A percentile compares a stretch with the other conserved stretches of the same genome.
phyloP scores from a whole-genome alignment of 2,113 vertebrate species.

The Smithornis capensis region DNA sequence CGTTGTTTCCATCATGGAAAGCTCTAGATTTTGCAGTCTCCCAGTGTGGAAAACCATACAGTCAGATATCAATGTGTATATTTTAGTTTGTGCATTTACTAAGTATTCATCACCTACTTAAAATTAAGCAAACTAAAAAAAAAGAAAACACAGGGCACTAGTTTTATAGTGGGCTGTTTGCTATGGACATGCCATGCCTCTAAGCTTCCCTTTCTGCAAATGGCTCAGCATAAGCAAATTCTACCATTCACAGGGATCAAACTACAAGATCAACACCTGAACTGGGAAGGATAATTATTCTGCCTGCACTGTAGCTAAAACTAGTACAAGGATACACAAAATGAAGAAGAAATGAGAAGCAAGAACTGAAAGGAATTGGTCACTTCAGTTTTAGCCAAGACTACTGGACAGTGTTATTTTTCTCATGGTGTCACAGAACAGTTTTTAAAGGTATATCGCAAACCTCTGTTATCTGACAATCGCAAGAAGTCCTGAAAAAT shows the following conservation, averaged over 20 bases:
- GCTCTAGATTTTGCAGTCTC: background rate
- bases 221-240: background rate
- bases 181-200: background rate
- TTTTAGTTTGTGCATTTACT: background rate
- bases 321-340: background rate
- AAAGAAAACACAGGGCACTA: background rate
- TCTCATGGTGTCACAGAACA: background rate
- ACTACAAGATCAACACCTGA: background rate
- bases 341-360: background rate
- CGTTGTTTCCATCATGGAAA: slow-evolving; percentile 22
- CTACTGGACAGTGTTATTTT: background rate
- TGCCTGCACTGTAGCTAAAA: background rate
- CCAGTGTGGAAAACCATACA: background rate
- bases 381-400: background rate
- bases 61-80: background rate
- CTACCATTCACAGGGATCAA: background rate
- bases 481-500: background rate
- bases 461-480: background rate
- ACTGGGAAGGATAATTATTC: background rate
- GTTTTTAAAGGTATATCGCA: background rate
- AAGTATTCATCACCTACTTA: background rate
- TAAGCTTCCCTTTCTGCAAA: background rate
- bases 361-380: background rate
- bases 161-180: background rate
- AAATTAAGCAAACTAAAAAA: background rate